Base-by-base conservation (phyloP, 2,113 vertebrate species). In the Romanogobio albipinnatus region DNA sequence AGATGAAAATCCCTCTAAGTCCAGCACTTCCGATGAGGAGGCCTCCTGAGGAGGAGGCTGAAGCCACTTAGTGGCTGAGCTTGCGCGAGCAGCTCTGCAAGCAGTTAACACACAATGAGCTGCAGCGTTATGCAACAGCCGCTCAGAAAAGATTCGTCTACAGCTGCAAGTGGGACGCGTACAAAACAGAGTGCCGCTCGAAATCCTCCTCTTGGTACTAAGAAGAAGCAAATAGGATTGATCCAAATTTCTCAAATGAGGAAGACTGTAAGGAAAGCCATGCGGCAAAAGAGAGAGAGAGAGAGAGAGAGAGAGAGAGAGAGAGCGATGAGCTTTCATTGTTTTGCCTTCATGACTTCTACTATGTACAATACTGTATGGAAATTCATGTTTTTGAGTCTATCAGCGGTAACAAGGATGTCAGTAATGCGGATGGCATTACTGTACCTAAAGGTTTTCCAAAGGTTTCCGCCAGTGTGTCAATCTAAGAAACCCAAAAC, bases 121-220 rank as follows among this genome's bases (percentile, higher is more conserved):
- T 79, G 88, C 86, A 90, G 88, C 47, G 91, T 93, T 94, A 90
- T 64, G 92, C 91, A 92, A 93, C 89, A 84, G 53, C 85, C 64
- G 88, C 77, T 85, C 77, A 82, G 73, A 90, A 86, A 88, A 91
- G 84, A 87, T 86, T 87, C 87, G 86, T 87, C 85, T 85, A 87
- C 86, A 85, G 85, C 87, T 80, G 77, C 71, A 87, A 90, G 88
- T 83, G 85, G 84, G 87, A 87, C 56, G 59, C 78, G 45, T 86
- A 89, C 82, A 86, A 88, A 88, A 90, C 66, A 85, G 79, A 81
- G 47, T 84, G 89, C 87, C 82, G 82, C 88, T 47, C 66, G 59
- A 89, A 90, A 89, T 89, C 90, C 86, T 88, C 61, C 85, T 53
- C 70, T 77, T 29, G 17, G 13, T 58, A n/a, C n/a, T 59, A 24